Base-by-base conservation (phyloP, 2,888 invertebrate species). In the Chironomus riparius region DNA sequence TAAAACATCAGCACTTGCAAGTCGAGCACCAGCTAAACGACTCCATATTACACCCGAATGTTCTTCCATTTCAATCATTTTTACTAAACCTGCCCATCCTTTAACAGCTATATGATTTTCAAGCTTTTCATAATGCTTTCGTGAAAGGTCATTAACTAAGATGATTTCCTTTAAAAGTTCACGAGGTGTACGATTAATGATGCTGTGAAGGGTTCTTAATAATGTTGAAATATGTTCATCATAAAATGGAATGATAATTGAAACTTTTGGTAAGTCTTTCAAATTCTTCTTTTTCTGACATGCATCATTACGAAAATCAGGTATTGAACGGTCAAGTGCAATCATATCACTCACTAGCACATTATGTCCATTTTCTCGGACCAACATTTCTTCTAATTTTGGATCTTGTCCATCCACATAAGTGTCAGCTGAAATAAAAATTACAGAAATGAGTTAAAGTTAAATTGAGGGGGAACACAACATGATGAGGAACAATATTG, bases 181-280 rank as follows among this genome's bases (percentile, higher is more conserved):
- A 6, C 81, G 79, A 0, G 90, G 89, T 1, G 89, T 87, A 38
- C 89, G 83, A 80, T 87, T 87, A 13, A 89, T 79, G 0, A 88
- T 87, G 78, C 87, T 88, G 81, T 86, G 78, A 82, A 87, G 79
- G 83, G 88, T 79, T 85, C 83, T 83, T 74, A 89, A 80, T 10
- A 90, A 81, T 0, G 89, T 88, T 21, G 86, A 85, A 80, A 87
- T 87, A 79, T 90, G 89, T 79, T 90, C 90, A 79, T 90, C 89
- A 81, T 89, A 88, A 80, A 90, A 89, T 2, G 89, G 89, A n/a
- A 90, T 86, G 68, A 90, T 85, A 13, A 90, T 86, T 79, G 88
- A 88, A 18, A 87, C 87, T 3, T 86, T 83, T 18, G 88, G 87
- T 47, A 90, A 81, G n/a, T 85, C 81, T 38, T 81, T 81, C 68